Conservation (phyloP, 2,888 invertebrate species). For the Cephus pulcher region DNA sequence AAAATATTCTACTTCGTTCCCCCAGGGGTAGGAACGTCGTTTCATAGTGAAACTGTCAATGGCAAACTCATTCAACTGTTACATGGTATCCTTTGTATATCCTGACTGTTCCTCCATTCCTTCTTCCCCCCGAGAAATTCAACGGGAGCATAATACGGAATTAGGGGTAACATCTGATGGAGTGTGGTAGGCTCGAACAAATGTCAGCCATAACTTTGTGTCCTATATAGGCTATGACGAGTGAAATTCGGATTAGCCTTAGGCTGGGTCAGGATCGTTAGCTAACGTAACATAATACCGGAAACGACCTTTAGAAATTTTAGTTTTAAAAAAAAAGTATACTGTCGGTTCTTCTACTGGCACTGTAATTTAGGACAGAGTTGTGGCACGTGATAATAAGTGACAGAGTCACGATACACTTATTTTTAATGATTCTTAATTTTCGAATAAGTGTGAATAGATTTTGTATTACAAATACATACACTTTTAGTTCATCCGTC, state of each 20-base stretch:
- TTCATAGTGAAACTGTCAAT: not conserved
- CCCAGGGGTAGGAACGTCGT: not conserved
- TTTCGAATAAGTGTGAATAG: not conserved
- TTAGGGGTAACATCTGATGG: not conserved
- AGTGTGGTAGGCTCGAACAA: not conserved
- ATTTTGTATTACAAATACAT: not conserved
- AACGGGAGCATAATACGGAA: not conserved
- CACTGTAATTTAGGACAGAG: not conserved
- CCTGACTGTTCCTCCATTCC: not conserved
- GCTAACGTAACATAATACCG: not conserved
- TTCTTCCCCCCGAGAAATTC: not conserved
- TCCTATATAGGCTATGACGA: not conserved
- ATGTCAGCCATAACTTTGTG: not conserved
- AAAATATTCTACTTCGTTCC: not conserved
- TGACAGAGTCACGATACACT: not conserved
- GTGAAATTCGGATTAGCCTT: not conserved
- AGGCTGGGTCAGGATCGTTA: not conserved
- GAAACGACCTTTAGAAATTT: not conserved
- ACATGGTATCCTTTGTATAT: not conserved
- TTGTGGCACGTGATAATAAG: not conserved
- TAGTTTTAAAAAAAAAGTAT: not conserved
- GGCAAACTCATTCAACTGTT: slow-evolving; percentile 1
- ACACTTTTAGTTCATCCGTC: not conserved
- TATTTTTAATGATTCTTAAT: not conserved
- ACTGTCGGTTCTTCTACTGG: not conserved